phyloP scores from a whole-genome alignment of 2,888 invertebrate species.

The Drosophila fulvimacula region DNA sequence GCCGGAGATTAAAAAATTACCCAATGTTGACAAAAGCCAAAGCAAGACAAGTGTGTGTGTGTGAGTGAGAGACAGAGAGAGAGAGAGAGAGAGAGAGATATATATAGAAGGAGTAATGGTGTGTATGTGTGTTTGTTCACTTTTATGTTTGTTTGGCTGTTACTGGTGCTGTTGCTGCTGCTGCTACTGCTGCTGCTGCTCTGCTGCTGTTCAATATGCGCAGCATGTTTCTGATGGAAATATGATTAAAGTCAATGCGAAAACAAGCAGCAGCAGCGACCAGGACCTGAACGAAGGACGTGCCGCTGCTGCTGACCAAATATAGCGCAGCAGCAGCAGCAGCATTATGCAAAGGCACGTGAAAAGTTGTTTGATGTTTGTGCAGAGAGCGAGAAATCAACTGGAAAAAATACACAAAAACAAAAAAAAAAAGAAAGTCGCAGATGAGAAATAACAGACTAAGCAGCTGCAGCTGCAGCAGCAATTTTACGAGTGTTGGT shows the following conservation, averaged over 20 bases:
- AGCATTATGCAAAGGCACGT: conserved; percentile 76
- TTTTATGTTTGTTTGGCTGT: conserved; percentile 55
- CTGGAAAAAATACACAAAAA: conserved; percentile 44
- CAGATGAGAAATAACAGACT: conserved; percentile 11
- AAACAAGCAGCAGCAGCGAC: conserved; percentile 51
- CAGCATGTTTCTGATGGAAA: conserved; percentile 68
- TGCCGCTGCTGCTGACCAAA: conserved; percentile 45
- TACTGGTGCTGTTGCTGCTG: conserved; percentile 46
- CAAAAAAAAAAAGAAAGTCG: conserved; percentile 1
- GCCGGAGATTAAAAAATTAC: conserved; percentile 75
- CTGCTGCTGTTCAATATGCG: conserved; percentile 69
- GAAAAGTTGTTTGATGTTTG: conserved; percentile 71
- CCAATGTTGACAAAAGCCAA: conserved; percentile 63
- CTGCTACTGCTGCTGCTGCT: conserved; percentile 36
- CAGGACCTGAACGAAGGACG: conserved; percentile 10
- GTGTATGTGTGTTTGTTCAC: conserved; percentile 8
- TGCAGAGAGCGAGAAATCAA: conserved; percentile 63
- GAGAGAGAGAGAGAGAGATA: neutral
- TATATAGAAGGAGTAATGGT: neutral
- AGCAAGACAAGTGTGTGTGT: conserved; percentile 24
- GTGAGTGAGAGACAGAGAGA: neutral
- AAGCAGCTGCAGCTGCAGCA: conserved; percentile 44
- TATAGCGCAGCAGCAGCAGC: neutral
- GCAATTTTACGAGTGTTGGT: conserved; percentile 28
- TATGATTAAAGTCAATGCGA: conserved; percentile 77